Evolutionary conservation across 2,113 vertebrate genomes (phyloP).

Genomic region (Xenotilapia flavipinnis): DNA sequence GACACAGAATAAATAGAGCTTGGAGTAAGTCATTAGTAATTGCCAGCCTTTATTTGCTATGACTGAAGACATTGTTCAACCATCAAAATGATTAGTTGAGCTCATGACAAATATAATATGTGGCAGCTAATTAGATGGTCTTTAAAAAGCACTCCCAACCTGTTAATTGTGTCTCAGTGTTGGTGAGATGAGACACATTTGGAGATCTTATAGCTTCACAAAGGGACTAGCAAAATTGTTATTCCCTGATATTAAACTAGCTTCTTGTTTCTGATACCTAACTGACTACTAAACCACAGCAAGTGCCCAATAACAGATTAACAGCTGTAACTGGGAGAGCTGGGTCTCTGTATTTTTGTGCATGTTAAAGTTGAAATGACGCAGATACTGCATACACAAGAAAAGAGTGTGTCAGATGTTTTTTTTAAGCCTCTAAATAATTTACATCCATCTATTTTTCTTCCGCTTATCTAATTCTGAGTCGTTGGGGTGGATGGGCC

Average conservation of each 20-base stretch:
- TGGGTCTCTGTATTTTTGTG: background rate
- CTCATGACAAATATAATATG: slow-evolving; percentile 20
- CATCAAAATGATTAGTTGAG: slow-evolving; percentile 24
- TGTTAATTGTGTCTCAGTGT: slow-evolving; percentile 15
- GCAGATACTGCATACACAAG: background rate
- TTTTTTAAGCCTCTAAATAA: background rate
- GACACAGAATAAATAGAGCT: background rate
- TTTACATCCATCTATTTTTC: background rate
- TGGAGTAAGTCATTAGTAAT: background rate
- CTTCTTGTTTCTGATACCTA: background rate
- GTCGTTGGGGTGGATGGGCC: background rate
- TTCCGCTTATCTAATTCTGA: background rate
- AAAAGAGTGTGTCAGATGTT: background rate
- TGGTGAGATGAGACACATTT: background rate
- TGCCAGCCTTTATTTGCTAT: background rate
- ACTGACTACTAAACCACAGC: background rate
- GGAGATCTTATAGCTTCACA: background rate
- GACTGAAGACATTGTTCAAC: slow-evolving; percentile 11
- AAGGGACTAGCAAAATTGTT: background rate
- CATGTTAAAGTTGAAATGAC: background rate
- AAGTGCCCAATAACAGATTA: background rate
- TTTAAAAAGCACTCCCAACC: background rate
- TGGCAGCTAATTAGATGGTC: slow-evolving; percentile 29
- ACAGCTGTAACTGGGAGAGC: background rate
- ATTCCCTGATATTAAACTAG: background rate